Base-by-base conservation (phyloP, 1,140 invertebrate genomes). In the Pachypsylla venusta region DNA sequence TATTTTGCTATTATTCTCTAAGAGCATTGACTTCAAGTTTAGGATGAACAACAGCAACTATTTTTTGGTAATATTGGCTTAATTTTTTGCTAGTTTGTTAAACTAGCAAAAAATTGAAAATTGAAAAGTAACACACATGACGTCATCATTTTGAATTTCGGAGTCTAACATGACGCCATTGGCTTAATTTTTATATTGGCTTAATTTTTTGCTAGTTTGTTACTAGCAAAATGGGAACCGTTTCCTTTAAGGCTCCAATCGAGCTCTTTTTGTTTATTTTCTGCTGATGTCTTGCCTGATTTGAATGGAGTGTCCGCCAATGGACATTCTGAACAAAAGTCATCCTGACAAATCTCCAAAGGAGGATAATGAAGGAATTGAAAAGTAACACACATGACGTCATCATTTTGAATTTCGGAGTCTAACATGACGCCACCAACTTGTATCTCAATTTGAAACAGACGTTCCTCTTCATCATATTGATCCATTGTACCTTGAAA, bases 251-350 rank as follows among this genome's bases (percentile, higher is more conserved):
- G n/a, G n/a, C n/a, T n/a, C n/a, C n/a, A n/a, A n/a, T n/a, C n/a
- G n/a, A n/a, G n/a, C n/a, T n/a, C n/a, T n/a, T n/a, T n/a, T n/a
- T n/a, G n/a, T n/a, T n/a, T n/a, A n/a, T n/a, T n/a, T n/a, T n/a
- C n/a, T n/a, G n/a, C n/a, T n/a, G n/a, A n/a, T n/a, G n/a, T 48
- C 42, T 48, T 48, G n/a, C 42, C 42, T 48, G 42, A 48, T 22
- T 48, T 48, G 42, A 48, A 48, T 22, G 42, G 16, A 22, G 22
- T 22, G n/a, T 48, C 42, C 16, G 16, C 16, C 7, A 19, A 22
- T 7, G 42, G 7, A 19, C 42, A 48, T 4, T 48, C 42, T 4
- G 42, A n/a, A n/a, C 42, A 48, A 22, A 48, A 48, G n/a, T 48
- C 42, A 19, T n/a, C 7, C 42, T 48, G 42, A 48, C 42, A 48